Evolutionary conservation across 1,140 invertebrate genomes (phyloP), one percentile per base, ranked within the genome.

Genomic region (Heliothis virescens): DNA sequence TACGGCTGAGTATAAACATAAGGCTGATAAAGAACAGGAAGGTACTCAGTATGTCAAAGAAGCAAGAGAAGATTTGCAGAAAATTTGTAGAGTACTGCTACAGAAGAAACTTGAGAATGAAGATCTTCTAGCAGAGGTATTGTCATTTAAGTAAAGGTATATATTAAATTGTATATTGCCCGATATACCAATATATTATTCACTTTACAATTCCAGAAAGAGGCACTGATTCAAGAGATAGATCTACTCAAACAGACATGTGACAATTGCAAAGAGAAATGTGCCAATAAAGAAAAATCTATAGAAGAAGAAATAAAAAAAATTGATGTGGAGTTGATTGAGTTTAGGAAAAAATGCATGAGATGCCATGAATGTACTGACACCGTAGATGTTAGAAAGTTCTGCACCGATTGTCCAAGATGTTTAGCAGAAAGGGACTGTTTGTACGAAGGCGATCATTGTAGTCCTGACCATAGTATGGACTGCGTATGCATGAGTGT

Each of bases 101-200:
- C 79, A 92, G 62, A 93, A 91, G 79, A 93, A 87, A 83, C 73
- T 94, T 16, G 90, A 93, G 82, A 91, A 90, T 65, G 91, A 91
- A 84, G 88, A 93, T 60, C 52, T 92, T 59, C 82, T 60, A 79
- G 87, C 89, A 63, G 90, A 94, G 88, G 92, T 91, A 26, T 53
- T 53, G 52, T 15, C 21, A 26, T 26, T 26, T 26, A 26, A 26
- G n/a, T n/a, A n/a, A n/a, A n/a, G n/a, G n/a, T n/a, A n/a, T n/a
- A n/a, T n/a, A n/a, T n/a, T n/a, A n/a, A n/a, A n/a, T n/a, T n/a
- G n/a, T n/a, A n/a, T n/a, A n/a, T n/a, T n/a, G n/a, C n/a, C n/a
- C n/a, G n/a, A n/a, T n/a, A n/a, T n/a, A n/a, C n/a, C n/a, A n/a
- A n/a, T n/a, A n/a, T n/a, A n/a, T n/a, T n/a, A n/a, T n/a, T n/a